phyloP scores from a whole-genome alignment of 2,797 vertebrate species.

The Hephaestus fuliginosus region DNA sequence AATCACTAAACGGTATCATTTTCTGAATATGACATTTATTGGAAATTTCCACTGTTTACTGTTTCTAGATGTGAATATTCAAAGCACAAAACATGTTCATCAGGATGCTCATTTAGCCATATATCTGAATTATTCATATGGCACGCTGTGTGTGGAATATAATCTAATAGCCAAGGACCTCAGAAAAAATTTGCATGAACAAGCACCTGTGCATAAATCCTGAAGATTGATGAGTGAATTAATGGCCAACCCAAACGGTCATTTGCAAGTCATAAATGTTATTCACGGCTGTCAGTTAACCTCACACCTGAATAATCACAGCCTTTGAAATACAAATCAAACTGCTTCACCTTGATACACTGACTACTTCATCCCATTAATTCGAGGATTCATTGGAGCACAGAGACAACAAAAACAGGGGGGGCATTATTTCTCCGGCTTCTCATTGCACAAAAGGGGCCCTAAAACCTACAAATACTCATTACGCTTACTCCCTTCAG shows the following conservation, averaged over 20 bases:
- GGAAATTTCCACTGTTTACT: conserved; percentile 54
- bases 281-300: conserved; percentile 82
- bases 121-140: conserved; percentile 83
- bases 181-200: conserved; percentile 78
- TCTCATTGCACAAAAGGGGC: conserved; percentile 43
- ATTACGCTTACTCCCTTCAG: conserved; percentile 43
- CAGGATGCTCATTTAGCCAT: conserved; percentile 72
- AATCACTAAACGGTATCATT: conserved; percentile 25
- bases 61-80: conserved; percentile 68
- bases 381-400: conserved; percentile 55
- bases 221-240: conserved; percentile 82
- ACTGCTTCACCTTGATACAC: conserved; percentile 74
- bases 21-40: conserved; percentile 31
- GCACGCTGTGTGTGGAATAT: conserved; percentile 69
- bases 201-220: conserved; percentile 85
- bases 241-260: conserved; percentile 75
- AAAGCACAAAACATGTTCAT: conserved; percentile 64
- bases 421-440: conserved; percentile 51
- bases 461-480: conserved; percentile 57
- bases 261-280: conserved; percentile 86
- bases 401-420: conserved; percentile 55
- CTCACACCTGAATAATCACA: conserved; percentile 78
- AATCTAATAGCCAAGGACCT: conserved; percentile 77
- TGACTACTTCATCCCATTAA: conserved; percentile 69
- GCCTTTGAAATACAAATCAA: conserved; percentile 84